Evolutionary conservation across 2,797 vertebrate genomes (phyloP).

Genomic region (Cossypha polioptera): DNA sequence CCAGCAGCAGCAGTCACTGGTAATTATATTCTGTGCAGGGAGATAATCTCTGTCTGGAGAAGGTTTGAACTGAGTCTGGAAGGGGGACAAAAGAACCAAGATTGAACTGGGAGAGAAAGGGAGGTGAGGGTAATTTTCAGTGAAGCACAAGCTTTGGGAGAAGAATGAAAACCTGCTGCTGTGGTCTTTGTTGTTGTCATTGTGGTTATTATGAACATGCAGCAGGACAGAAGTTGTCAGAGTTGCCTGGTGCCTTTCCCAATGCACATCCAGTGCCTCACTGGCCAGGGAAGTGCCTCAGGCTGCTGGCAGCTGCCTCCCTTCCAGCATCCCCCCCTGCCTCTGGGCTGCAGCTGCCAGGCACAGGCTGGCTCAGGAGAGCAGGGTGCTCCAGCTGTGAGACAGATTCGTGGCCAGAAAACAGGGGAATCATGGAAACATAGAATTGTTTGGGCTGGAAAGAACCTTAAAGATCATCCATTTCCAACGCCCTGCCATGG

Average conservation of each 20-base stretch:
- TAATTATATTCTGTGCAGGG: neutral
- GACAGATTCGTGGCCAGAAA: neutral
- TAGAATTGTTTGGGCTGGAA: neutral
- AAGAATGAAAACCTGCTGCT: neutral
- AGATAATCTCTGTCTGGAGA: neutral
- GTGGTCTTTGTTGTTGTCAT: neutral
- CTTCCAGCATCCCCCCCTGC: neutral
- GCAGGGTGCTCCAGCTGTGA: neutral
- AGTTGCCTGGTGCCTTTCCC: neutral
- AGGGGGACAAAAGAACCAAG: neutral
- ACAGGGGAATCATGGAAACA: neutral
- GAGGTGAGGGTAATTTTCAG: neutral
- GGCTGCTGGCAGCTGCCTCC: neutral
- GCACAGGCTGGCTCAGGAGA: neutral
- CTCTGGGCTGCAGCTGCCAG: neutral
- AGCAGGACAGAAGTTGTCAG: neutral
- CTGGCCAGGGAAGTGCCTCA: fast-evolving
- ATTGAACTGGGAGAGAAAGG: neutral
- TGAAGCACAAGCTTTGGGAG: neutral
- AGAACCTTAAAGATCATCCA: no score
- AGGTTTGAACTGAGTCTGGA: neutral
- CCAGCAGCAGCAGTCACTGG: neutral
- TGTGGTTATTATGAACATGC: neutral
- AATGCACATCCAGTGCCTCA: fast-evolving
- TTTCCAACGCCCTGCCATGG: neutral